These are phyloP conservation scores for Aurelia aurita DNA, from an alignment of 30 jellyfish, hydroid and myxozoan species.

Conservation along the genomic window DNA sequence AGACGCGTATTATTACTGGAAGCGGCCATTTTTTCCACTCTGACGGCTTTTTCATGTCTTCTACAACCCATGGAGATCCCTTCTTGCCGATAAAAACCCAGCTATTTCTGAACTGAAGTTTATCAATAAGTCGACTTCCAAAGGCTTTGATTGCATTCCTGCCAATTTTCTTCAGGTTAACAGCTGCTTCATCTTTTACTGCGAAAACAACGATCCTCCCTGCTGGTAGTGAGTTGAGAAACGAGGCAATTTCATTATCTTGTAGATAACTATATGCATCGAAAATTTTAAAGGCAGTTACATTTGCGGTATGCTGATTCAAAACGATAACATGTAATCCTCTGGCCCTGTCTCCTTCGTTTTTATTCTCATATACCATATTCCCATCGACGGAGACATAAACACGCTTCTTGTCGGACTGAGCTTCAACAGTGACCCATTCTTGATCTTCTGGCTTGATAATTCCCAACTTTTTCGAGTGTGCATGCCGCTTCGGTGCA, in stretches of 20 bases:
- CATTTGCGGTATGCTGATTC: conserved; percentile 79
- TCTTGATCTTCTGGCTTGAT: neutral
- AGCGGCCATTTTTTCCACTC: conserved; percentile 70
- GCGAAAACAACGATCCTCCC: conserved; percentile 85
- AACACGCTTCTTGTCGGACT: conserved; percentile 75
- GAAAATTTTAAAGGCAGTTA: conserved; percentile 74
- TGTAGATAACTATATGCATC: conserved; percentile 73
- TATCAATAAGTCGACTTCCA: conserved; percentile 80
- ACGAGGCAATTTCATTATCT: conserved; percentile 82
- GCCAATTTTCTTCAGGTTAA: conserved; percentile 57
- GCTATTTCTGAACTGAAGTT: conserved; percentile 76
- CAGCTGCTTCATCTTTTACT: conserved; percentile 88
- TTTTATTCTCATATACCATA: conserved; percentile 59
- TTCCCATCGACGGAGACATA: conserved; percentile 81
- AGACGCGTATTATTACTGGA: conserved; percentile 65
- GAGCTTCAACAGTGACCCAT: conserved; percentile 58
- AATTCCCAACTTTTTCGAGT: too few species aligned
- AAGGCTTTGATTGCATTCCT: conserved; percentile 53
- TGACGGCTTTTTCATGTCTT: conserved; percentile 52
- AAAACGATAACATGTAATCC: conserved; percentile 90
- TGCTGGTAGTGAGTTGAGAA: conserved; percentile 64
- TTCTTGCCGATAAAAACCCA: conserved; percentile 84
- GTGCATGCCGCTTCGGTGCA: too few species aligned
- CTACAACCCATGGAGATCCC: conserved; percentile 73
- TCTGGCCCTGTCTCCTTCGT: conserved; percentile 45